Percentiles rank a stretch among this genome's conserved stretches.
These are phyloP conservation scores for Nycticebus coucang DNA, from an alignment of 2,113 vertebrate species.

Conservation along the genomic window DNA sequence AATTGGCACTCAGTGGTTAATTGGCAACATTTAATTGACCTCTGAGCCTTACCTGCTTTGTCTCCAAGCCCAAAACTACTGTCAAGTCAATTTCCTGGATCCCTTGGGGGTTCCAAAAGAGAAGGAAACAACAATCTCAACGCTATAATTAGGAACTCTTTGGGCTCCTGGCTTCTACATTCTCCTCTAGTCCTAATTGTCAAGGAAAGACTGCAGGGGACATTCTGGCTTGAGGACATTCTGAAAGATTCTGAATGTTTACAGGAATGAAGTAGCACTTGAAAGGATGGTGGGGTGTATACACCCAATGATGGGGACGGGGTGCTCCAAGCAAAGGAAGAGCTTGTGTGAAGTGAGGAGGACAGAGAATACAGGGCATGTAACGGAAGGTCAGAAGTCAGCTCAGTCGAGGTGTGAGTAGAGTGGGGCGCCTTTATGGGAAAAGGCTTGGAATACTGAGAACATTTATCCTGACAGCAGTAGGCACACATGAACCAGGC, in stretches of 20 bases:
- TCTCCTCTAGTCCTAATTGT: neutral
- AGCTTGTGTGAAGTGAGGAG: neutral
- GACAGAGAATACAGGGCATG: neutral
- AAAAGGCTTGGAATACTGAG: neutral
- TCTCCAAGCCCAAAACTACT: neutral
- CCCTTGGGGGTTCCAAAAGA: neutral
- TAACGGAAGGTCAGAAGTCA: neutral
- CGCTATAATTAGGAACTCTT: neutral
- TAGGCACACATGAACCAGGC: neutral
- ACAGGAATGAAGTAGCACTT: neutral
- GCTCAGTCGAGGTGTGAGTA: rapidly evolving
- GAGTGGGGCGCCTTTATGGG: neutral
- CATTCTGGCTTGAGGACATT: neutral
- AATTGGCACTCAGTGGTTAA: neutral
- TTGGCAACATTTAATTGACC: neutral
- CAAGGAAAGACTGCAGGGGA: neutral
- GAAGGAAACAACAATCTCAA: neutral
- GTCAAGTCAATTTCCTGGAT: too few relatives aligned
- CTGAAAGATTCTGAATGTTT: neutral
- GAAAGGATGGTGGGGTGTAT: neutral
- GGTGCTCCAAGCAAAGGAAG: neutral
- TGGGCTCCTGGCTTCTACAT: neutral
- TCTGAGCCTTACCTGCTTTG: neutral
- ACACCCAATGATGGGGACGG: neutral
- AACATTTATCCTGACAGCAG: neutral